Percentiles rank a stretch among this genome's conserved stretches.
Conservation (phyloP, 2,888 invertebrate species). For the Agrotis puta region DNA sequence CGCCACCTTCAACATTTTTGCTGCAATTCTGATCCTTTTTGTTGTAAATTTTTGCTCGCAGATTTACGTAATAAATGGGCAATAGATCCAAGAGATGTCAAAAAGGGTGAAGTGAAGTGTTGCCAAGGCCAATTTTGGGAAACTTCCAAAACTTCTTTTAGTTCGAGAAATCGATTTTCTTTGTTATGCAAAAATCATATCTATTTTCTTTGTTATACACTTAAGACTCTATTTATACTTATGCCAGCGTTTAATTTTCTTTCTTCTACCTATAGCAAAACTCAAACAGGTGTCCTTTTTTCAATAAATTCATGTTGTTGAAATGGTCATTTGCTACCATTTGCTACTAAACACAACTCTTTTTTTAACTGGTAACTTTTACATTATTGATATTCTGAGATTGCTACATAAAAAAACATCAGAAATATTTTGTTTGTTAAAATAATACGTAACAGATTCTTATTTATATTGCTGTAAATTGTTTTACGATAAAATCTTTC, state of each 20-base stretch:
- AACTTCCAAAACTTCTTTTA: slow-evolving; percentile 15
- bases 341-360: not conserved
- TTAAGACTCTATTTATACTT: too few species aligned
- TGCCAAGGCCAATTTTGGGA: slow-evolving; percentile 9
- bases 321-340: not conserved
- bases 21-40: slow-evolving; percentile 72
- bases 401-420: slow-evolving; percentile 11
- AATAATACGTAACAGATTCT: too few species aligned
- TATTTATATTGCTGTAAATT: too few species aligned
- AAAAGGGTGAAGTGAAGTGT: slow-evolving; percentile 57
- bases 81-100: slow-evolving; percentile 76
- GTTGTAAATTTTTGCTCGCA: slow-evolving; percentile 80
- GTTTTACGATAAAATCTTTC: too few species aligned
- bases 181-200: too few species aligned
- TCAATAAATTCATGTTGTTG: not conserved
- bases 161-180: not conserved
- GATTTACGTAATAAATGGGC: slow-evolving; percentile 90
- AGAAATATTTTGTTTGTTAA: too few species aligned
- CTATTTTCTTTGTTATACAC: too few species aligned
- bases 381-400: not conserved
- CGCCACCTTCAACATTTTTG: slow-evolving; percentile 89
- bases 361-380: slow-evolving; percentile 22
- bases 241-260: not conserved
- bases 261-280: not conserved
- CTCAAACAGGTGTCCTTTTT: not conserved